Evolutionary conservation across 1,140 invertebrate species (phyloP), one percentile per base, ranked within the genome.

Genomic region (Cylas formicarius): DNA sequence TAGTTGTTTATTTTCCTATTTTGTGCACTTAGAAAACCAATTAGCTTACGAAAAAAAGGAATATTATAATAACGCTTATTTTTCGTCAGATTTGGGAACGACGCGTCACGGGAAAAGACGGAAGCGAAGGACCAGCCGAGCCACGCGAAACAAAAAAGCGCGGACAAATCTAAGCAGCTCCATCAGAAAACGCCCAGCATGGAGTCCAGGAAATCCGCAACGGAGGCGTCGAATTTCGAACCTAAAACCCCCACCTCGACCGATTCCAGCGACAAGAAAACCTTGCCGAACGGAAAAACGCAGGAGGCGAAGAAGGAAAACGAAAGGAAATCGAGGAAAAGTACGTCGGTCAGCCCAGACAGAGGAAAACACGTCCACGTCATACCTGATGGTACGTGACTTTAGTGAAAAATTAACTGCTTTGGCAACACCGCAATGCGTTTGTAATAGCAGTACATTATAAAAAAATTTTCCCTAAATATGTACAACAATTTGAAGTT

Each of bases 331-430:
- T 9, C 3, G 6, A 42, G 57, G 23, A 63, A 63, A 50, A 62
- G 58, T 24, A 31, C 35, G 11, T 64, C 62, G 6, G 53, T 55
- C 3, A 61, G 60, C 44, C 62, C 60, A 2, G 60, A 63, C 22
- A 37, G 55, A 17, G 39, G 24, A 9, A 59, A 58, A 44, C 59
- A 65, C 44, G 53, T 60, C 22, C 51, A 60, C 22, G 13, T 60
- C 10, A 53, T 56, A 21, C 55, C 58, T 14, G 50, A 52, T 11
- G 55, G 50, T 57, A 44, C 16, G 10, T 11, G 24, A n/a, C n/a
- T n/a, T n/a, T n/a, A 10, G 16, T 22, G 5, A 23, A 2, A n/a
- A n/a, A 23, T 4, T n/a, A 23, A n/a, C 19, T 18, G 8, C 19
- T 16, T 22, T 10, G n/a, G 8, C 5, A 23, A 37, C 35, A 37